phyloP scores from a whole-genome alignment of 2,888 invertebrate species.

The Lagria hirta region DNA sequence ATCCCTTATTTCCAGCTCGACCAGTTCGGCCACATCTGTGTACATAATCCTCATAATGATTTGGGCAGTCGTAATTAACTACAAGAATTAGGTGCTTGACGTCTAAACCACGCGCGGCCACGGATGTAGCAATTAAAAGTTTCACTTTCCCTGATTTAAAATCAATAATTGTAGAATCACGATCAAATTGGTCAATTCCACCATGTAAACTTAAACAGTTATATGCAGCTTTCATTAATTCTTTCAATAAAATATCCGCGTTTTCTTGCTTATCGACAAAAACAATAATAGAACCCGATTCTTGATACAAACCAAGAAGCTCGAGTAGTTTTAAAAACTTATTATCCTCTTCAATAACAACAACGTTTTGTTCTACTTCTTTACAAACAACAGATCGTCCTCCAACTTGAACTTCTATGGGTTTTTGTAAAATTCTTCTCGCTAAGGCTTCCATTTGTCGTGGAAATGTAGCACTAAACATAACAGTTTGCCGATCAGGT shows the following conservation, averaged over 20 bases:
- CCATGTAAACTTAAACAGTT: conserved; percentile 97
- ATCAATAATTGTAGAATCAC: conserved; percentile 96
- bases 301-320: conserved; percentile 91
- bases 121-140: conserved; percentile 94
- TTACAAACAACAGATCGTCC: conserved; percentile 96
- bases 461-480: conserved; percentile 99
- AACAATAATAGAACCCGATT: conserved; percentile 90
- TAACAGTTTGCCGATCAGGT: conserved; percentile 96
- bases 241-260: conserved; percentile 89
- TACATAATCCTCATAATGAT: conserved; percentile 99
- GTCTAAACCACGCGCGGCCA: conserved; percentile 97
- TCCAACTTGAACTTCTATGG: conserved; percentile 91
- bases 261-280: conserved; percentile 99
- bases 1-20: conserved; percentile 93
- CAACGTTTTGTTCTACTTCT: conserved; percentile 94
- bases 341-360: conserved; percentile 92
- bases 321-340: conserved; percentile 97
- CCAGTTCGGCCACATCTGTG: conserved; percentile 94
- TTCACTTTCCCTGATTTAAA: conserved; percentile 90
- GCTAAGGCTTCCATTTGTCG: conserved; percentile 99
- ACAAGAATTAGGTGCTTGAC: conserved; percentile 97
- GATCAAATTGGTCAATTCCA: conserved; percentile 98
- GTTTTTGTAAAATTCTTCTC: conserved; percentile 86
- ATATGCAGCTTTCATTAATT: conserved; percentile 95
- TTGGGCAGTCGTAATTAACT: conserved; percentile 98